These are phyloP conservation scores for Andrena bicolor DNA, from an alignment of 2,888 invertebrate genomes.

Conservation along the genomic window DNA sequence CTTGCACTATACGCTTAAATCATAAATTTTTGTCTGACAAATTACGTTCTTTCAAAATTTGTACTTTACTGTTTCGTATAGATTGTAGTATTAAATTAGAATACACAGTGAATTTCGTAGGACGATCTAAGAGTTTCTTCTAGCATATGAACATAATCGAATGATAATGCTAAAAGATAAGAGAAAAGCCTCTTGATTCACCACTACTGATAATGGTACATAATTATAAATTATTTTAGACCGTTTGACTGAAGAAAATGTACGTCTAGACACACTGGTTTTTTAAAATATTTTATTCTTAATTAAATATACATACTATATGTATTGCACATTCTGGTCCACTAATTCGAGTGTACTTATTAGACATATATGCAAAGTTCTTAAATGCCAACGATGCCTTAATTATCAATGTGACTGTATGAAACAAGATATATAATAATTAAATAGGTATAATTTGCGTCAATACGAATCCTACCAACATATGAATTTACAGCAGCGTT, in stretches of 20 bases:
- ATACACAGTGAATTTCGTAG: neutral
- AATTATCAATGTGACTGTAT: slow-evolving; percentile 55
- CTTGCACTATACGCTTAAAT: neutral
- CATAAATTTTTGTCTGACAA: neutral
- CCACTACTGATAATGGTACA: neutral
- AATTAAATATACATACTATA: neutral
- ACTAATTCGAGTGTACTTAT: slow-evolving; percentile 9
- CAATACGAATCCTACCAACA: slow-evolving; percentile 30
- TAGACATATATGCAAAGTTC: slow-evolving; percentile 13
- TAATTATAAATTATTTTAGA: neutral
- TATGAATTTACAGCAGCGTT: slow-evolving; percentile 39
- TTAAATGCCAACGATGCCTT: slow-evolving; percentile 63
- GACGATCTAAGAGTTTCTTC: neutral
- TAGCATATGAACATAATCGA: neutral
- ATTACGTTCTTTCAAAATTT: neutral
- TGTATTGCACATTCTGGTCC: slow-evolving; percentile 17
- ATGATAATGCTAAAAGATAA: neutral
- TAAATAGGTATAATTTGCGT: slow-evolving; percentile 35
- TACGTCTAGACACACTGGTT: slow-evolving; percentile 8
- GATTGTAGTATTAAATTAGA: neutral
- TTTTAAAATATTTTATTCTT: neutral
- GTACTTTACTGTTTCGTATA: neutral
- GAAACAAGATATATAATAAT: slow-evolving; percentile 40
- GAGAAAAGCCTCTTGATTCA: neutral
- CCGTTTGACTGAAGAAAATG: slow-evolving; percentile 5